Percentiles rank a stretch among this genome's conserved stretches.
phyloP scores from a whole-genome alignment of 2,113 vertebrate species.

The Trochalopteron elliotii region DNA sequence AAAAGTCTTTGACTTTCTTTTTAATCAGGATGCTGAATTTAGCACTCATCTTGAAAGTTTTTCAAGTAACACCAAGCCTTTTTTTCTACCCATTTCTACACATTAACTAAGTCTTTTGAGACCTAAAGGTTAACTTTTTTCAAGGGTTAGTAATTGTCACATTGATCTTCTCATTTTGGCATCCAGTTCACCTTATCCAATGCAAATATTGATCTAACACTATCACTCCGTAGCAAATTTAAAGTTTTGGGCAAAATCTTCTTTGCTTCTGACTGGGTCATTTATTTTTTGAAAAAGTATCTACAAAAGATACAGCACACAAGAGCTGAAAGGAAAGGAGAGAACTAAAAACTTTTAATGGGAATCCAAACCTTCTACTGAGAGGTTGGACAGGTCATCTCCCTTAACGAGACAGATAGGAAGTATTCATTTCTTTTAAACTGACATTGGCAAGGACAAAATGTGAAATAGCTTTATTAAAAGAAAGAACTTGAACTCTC shows the following conservation, averaged over 20 bases:
- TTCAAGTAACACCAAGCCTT: neutral
- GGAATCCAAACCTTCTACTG: slow-evolving; percentile 57
- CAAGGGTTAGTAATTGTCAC: neutral
- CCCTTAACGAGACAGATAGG: slow-evolving; percentile 61
- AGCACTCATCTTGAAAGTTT: neutral
- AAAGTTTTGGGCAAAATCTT: slow-evolving; percentile 40
- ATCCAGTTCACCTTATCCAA: slow-evolving; percentile 4
- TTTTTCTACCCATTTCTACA: neutral
- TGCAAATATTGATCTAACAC: slow-evolving; percentile 36
- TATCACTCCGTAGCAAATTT: neutral
- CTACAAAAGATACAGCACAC: slow-evolving; percentile 40
- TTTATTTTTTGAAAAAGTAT: slow-evolving; percentile 36
- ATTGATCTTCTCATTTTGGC: neutral
- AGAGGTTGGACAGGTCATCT: slow-evolving; percentile 59
- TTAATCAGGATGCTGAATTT: neutral
- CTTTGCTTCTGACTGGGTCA: slow-evolving; percentile 28
- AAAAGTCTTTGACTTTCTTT: neutral
- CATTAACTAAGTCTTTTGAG: neutral
- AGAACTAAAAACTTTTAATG: slow-evolving; percentile 65
- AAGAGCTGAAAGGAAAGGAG: slow-evolving; percentile 40
- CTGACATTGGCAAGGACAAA: slow-evolving; percentile 60
- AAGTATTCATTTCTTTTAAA: slow-evolving; percentile 60
- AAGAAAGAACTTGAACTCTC: slow-evolving; percentile 25
- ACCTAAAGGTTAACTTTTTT: neutral
- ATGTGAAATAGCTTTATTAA: slow-evolving; percentile 55